Evolutionary conservation across 2,113 vertebrate species (phyloP).

Genomic region (Daubentonia madagascariensis): DNA sequence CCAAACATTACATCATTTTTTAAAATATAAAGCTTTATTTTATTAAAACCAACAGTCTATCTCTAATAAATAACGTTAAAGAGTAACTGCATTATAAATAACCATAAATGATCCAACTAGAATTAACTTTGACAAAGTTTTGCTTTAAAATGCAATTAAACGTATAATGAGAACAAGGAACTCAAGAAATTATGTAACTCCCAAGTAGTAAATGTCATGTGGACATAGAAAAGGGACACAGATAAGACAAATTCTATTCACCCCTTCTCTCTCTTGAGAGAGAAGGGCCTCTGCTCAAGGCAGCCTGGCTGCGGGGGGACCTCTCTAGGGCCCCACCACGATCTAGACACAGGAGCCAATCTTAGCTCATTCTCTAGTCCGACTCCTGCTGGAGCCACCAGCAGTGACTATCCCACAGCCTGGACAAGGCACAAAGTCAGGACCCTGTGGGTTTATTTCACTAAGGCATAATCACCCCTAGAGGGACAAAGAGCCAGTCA

Average conservation of each 20-base stretch:
- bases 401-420: accelerated
- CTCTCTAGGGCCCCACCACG: neutral
- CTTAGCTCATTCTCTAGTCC: neutral
- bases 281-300: neutral
- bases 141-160: neutral
- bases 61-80: neutral
- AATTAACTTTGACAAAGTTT: neutral
- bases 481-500: neutral
- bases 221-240: neutral
- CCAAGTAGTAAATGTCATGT: accelerated
- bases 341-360: no score
- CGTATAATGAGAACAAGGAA: neutral
- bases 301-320: no score
- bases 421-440: neutral
- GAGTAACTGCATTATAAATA: neutral
- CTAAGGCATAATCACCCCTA: neutral
- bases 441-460: accelerated
- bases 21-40: conserved; percentile 43
- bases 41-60: neutral
- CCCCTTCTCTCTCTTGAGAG: no score
- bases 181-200: accelerated
- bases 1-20: conserved; percentile 31
- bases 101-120: neutral
- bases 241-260: no score
- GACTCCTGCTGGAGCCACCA: neutral